These are phyloP conservation scores for Chrysemys picta DNA, from an alignment of 2,113 vertebrate genomes.

Conservation along the genomic window DNA sequence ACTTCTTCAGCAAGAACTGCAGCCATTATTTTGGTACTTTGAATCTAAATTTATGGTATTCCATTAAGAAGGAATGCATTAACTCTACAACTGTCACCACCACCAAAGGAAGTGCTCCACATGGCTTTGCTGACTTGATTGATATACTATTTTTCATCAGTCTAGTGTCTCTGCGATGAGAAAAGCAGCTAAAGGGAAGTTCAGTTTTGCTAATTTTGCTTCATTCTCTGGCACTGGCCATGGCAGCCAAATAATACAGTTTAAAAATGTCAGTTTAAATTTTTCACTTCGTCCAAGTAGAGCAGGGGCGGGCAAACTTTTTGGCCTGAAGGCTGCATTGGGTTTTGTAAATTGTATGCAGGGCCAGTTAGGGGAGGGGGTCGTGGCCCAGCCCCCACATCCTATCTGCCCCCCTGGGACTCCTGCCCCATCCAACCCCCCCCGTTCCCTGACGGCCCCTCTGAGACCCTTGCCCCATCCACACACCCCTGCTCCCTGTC, in stretches of 20 bases:
- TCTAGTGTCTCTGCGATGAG: conserved; percentile 48
- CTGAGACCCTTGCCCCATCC: no score
- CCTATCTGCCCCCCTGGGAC: no score
- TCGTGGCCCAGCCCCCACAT: no score
- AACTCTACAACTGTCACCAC: conserved; percentile 70
- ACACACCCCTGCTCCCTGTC: no score
- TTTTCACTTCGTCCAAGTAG: conserved; percentile 27
- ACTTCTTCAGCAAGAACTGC: conserved; percentile 45
- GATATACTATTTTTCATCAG: conserved; percentile 69
- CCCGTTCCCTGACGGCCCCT: no score
- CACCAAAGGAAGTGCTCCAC: conserved; percentile 69
- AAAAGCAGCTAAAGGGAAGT: conserved; percentile 36
- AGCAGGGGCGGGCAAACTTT: not conserved
- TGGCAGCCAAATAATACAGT: conserved; percentile 37
- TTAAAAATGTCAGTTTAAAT: conserved; percentile 18
- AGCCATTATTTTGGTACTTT: conserved; percentile 62
- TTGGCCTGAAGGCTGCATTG: no score
- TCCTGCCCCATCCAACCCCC: no score
- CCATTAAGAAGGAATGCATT: conserved; percentile 73
- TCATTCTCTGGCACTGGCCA: conserved; percentile 25
- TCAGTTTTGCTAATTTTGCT: conserved; percentile 32
- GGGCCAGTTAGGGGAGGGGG: no score
- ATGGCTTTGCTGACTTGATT: conserved; percentile 72
- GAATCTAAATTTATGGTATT: conserved; percentile 76
- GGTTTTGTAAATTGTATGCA: no score